Evolutionary conservation across 2,113 vertebrate species (phyloP), one percentile per base, ranked within the genome.

Genomic region (Callopanchax toddi): DNA sequence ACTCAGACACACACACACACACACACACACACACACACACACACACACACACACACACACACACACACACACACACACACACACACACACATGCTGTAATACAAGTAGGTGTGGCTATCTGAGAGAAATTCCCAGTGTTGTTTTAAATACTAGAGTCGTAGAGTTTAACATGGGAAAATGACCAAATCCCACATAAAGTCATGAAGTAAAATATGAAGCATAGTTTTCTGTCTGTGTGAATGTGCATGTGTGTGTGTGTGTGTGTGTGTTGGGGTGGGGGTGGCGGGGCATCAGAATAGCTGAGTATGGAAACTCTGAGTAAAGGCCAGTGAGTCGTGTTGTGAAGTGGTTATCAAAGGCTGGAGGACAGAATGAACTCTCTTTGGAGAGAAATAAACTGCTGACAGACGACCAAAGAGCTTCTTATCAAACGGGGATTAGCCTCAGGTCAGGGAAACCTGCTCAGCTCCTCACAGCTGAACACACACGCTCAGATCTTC

Each of bases 161-260:
- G 37, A 22, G 12, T 64, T 69, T 53, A 76, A 79, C 76, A 71
- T 78, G 84, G 82, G 82, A 87, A 85, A 6, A 68, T 80, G 65
- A 73, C 67, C n/a, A 12, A 11, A 57, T 64, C 67, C 72, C 65
- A 68, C 70, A 43, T 67, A 18, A 75, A 60, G 64, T 66, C 74
- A 77, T 20, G 3, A 69, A 64, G 56, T 57, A 61, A 53, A 34
- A 48, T 16, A 54, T 49, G 52, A n/a, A 59, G 29, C 50, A 32
- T 48, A 61, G 53, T 64, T 59, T 56, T 21, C 15, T 53, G 21
- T 53, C 1, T 49, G n/a, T 44, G 21, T 65, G 22, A 18, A 8
- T 59, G 13, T 44, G 51, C 55, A 40, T 49, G 26, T 37, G 58
- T 25, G 52, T 32, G 29, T 32, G 29, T 32, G 29, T 6, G 29